A percentile compares a stretch with the other conserved stretches of the same genome.
These are phyloP conservation scores for Crocodylus rhombifer DNA, from an alignment of 2,797 vertebrate genomes.

Conservation along the genomic window DNA sequence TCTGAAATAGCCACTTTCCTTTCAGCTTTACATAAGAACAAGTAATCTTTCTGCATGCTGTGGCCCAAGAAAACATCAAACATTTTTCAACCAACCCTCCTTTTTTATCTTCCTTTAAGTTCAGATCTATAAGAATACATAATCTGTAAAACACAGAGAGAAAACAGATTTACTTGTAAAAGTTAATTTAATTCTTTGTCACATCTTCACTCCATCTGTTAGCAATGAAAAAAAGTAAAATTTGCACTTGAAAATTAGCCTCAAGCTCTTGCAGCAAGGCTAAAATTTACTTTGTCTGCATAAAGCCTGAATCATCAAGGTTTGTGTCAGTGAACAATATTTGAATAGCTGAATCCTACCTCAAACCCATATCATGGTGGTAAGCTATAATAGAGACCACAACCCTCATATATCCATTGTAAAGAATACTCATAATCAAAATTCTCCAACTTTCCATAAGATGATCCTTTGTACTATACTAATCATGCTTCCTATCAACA, in stretches of 20 bases:
- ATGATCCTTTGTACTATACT: neutral
- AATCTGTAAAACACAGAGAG: neutral
- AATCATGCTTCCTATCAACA: neutral
- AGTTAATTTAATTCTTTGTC: conserved; percentile 32
- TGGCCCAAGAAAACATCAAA: neutral
- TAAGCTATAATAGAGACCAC: neutral
- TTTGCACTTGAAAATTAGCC: neutral
- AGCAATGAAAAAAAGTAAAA: conserved; percentile 44
- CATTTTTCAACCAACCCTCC: neutral
- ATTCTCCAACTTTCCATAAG: neutral
- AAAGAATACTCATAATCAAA: neutral
- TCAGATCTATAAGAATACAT: neutral
- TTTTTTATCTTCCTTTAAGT: neutral
- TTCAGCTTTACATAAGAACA: neutral
- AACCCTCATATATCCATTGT: neutral
- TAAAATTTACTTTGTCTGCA: conserved; percentile 29
- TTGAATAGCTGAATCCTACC: neutral
- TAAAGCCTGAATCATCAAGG: neutral
- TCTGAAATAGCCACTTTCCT: neutral
- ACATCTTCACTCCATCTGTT: conserved; percentile 20
- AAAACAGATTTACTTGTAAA: conserved; percentile 25
- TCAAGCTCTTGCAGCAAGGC: neutral
- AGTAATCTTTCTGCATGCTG: neutral
- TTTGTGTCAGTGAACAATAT: neutral
- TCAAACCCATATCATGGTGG: neutral